Base-by-base conservation (phyloP, 2,113 vertebrate genomes). In the Oostethus manadensis region DNA sequence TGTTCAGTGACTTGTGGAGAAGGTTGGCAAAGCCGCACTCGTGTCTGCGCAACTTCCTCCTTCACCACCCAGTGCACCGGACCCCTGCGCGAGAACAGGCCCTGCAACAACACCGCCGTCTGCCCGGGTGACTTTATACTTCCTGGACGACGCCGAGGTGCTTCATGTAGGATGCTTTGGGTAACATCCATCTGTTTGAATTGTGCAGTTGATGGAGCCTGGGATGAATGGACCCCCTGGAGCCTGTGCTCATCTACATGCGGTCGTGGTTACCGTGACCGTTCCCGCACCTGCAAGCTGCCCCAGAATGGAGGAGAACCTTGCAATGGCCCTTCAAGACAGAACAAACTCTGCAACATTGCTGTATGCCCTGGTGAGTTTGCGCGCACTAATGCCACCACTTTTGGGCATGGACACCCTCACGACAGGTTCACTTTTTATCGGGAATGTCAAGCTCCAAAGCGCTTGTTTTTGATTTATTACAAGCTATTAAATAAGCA, bases 151-250 rank as follows among this genome's bases (percentile, higher is more conserved):
- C 9, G 6, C 20, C 13, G 2, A 42, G 11, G 20, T 53, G 14
- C 13, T 51, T 51, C 13, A 10, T 18, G 17, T 7, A 10, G 20
- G 8, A 21, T 1, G n/a, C n/a, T 14, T 43, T 17, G 8, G 21
- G 10, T 58, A 23, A 47, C 23, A 2, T 15, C 13, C 1, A 2
- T 42, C 16, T n/a, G 0, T 58, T 23, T 33, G 16, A 17, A 67
- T 35, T 47, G 76, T 78, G 9, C 66, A 99, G 97, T 99, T 51
- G 89, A 98, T 0, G 97, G 97, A 10, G 90, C 91, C 26, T 98
- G 96, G 97, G 95, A 98, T 0, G 97, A 99, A 70, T 99, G 97
- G 97, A 96, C 96, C 1, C 97, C 97, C 0, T 99, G 97, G 97
- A 99, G 97, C 78, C 80, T 99, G 75, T 99, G 97, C 68, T 99